These are phyloP conservation scores for Spondyliosoma cantharus DNA, from an alignment of 2,797 vertebrate species.

Conservation along the genomic window DNA sequence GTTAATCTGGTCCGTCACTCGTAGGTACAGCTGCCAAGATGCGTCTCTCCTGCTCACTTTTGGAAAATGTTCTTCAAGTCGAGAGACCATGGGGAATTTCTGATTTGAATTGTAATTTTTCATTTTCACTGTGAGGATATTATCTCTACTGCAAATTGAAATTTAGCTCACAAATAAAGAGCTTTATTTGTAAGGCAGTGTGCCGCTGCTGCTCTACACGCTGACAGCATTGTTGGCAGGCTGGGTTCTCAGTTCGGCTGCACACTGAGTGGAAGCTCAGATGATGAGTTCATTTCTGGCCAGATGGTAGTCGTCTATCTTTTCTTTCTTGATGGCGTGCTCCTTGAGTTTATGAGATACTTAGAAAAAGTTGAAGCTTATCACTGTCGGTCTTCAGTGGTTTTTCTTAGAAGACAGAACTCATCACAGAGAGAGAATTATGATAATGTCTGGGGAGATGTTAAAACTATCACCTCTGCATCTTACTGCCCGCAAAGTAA, in stretches of 20 bases:
- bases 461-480: constrained; percentile 28
- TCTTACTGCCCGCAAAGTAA: constrained; percentile 25
- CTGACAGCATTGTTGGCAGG: constrained; percentile 42
- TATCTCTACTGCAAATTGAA: background rate
- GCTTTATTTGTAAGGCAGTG: background rate
- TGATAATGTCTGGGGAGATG: constrained; percentile 12
- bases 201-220: constrained; percentile 5
- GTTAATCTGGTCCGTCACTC: background rate
- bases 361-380: constrained; percentile 27
- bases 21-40: background rate
- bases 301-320: constrained; percentile 54
- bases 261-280: constrained; percentile 20
- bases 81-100: background rate
- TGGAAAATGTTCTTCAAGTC: background rate
- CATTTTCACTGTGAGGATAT: background rate
- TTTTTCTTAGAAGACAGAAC: constrained; percentile 8
- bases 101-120: background rate
- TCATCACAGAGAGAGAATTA: constrained; percentile 22
- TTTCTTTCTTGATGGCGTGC: constrained; percentile 15
- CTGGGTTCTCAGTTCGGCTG: constrained; percentile 28
- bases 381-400: constrained; percentile 15
- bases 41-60: background rate
- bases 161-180: background rate
- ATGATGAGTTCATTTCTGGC: constrained; percentile 53
- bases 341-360: constrained; percentile 2